These are phyloP conservation scores for Phaethornis superciliosus DNA, from an alignment of 2,113 vertebrate genomes.

Conservation along the genomic window DNA sequence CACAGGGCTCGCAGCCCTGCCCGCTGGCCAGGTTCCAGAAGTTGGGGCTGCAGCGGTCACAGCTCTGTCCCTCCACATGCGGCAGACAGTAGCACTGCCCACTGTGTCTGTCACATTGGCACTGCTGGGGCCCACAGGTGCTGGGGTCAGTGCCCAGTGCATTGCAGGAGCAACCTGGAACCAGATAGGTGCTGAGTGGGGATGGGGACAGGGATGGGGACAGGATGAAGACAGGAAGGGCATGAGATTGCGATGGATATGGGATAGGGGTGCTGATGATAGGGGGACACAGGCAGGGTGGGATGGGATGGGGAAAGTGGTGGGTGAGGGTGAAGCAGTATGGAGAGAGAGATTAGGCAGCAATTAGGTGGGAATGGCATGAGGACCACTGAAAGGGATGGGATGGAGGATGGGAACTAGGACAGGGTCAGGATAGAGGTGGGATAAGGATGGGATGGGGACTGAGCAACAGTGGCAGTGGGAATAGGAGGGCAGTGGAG, in stretches of 20 bases:
- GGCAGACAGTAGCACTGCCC: slow-evolving; percentile 93
- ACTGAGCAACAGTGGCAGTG: not conserved
- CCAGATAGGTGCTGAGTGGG: not conserved
- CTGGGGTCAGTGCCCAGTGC: slow-evolving; percentile 84
- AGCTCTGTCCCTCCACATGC: slow-evolving; percentile 86
- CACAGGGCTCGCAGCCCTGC: slow-evolving; percentile 86
- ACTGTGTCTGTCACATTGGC: slow-evolving; percentile 83
- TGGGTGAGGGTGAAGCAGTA: not conserved
- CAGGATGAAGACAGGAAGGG: not conserved
- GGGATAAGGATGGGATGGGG: not conserved
- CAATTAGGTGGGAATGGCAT: not conserved
- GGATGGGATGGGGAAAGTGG: not conserved
- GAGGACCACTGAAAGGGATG: not conserved
- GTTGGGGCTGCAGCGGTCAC: slow-evolving; percentile 89
- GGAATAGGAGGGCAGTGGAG: not conserved
- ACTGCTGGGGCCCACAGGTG: slow-evolving; percentile 85
- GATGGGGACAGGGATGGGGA: no score
- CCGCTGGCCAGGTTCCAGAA: slow-evolving; percentile 92
- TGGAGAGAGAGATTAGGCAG: not conserved
- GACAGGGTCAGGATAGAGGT: not conserved
- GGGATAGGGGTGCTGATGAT: not conserved
- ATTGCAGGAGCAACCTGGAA: slow-evolving; percentile 91
- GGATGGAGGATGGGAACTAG: not conserved
- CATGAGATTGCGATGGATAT: not conserved
- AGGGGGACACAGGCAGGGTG: not conserved